Percentiles rank a stretch among this genome's conserved stretches.
phyloP scores from a whole-genome alignment of 2,113 vertebrate species.

The Girardinichthys multiradiatus region DNA sequence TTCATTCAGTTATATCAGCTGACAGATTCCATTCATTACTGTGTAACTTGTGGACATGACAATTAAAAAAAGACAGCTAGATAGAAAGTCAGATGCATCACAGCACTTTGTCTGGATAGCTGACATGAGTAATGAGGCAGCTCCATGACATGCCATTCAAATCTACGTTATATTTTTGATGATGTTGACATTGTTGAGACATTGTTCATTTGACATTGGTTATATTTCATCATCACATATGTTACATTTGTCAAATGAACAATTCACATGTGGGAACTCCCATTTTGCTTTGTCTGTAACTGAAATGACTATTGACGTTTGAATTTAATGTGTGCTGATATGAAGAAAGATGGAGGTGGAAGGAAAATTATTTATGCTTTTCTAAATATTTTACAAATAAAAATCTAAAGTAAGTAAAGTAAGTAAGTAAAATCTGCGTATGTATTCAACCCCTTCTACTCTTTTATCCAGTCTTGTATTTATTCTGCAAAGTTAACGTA shows the following conservation, averaged over 20 bases:
- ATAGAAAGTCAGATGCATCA: constrained; percentile 54
- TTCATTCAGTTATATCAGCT: constrained; percentile 59
- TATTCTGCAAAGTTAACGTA: neutral
- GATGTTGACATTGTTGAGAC: constrained; percentile 65
- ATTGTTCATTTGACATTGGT: constrained; percentile 64
- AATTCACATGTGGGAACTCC: constrained; percentile 1
- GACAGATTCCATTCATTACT: constrained; percentile 57
- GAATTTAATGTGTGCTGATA: constrained; percentile 66
- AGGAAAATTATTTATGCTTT: too few relatives aligned
- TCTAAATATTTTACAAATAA: too few relatives aligned
- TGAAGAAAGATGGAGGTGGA: constrained; percentile 7
- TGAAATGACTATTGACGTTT: constrained; percentile 74
- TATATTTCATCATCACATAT: too few relatives aligned
- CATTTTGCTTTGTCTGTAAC: constrained; percentile 53
- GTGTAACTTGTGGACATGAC: constrained; percentile 58
- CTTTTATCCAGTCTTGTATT: neutral
- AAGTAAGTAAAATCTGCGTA: too few relatives aligned
- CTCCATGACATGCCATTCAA: constrained; percentile 60
- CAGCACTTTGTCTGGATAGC: constrained; percentile 61
- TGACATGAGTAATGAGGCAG: constrained; percentile 69
- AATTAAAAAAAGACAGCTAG: constrained; percentile 34
- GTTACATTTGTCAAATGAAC: too few relatives aligned
- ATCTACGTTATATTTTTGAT: constrained; percentile 71
- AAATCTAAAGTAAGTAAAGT: too few relatives aligned
- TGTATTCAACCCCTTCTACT: too few relatives aligned